Evolutionary conservation across 2,113 vertebrate genomes (phyloP), one percentile per base, ranked within the genome.

Genomic region (Pimephales promelas): DNA sequence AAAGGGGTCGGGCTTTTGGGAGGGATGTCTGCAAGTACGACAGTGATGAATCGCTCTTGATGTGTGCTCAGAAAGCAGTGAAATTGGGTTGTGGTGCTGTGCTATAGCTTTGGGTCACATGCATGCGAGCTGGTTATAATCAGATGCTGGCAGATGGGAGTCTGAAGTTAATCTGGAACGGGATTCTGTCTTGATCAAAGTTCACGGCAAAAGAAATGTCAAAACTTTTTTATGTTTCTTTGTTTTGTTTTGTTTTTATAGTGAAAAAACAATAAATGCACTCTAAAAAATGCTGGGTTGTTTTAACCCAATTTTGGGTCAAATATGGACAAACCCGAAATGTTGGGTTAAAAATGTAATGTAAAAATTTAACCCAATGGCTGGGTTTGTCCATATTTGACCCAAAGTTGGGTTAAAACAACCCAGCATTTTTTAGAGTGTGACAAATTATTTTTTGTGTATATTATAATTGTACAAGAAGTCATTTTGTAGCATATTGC

Each of bases 21-120:
- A 77, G 83, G 84, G 62, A 75, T 82, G 62, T 84, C 61, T 24
- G 83, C 28, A 10, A 81, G 79, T 70, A 85, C 90, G 91, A 93
- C 92, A 92, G 91, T 93, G 94, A 93, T 92, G 93, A 90, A 94
- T 92, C 87, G 92, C 89, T 88, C 81, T 78, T 88, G 90, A 92
- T 92, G 83, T 91, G 90, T 90, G 92, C 91, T 93, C 91, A 92
- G 88, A 93, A 90, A 93, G 89, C 92, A 90, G 92, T 93, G 92
- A 93, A 94, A 93, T 91, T 93, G 90, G 79, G 89, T 92, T 93
- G 91, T 89, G 90, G 90, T 89, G 89, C 92, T 79, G 88, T 89
- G 89, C 89, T 62, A 87, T 87, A 91, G 90, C 90, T 89, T 86
- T 86, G 70, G 91, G 90, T 92, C 57, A 87, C 85, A 91, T 88